Percentiles rank a stretch among this genome's conserved stretches.
phyloP scores from a whole-genome alignment of 2,888 invertebrate genomes.

The Lysandra bellargus region DNA sequence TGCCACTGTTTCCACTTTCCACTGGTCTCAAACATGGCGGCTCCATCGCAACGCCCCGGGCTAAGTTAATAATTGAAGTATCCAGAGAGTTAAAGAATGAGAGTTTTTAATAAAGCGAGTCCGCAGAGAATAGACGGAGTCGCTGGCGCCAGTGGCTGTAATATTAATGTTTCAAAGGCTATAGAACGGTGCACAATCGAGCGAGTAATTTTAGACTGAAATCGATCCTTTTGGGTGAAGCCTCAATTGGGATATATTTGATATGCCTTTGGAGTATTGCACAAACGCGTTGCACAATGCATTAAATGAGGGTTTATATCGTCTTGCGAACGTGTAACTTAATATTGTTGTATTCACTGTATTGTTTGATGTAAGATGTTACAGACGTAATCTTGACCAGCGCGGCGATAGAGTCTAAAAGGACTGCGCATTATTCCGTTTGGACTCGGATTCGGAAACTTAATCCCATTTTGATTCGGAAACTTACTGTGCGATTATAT shows the following conservation, averaged over 20 bases:
- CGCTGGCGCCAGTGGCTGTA: not conserved
- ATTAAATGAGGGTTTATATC: not conserved
- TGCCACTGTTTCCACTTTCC: not conserved
- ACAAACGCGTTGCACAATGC: not conserved
- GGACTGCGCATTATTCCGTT: too few species aligned
- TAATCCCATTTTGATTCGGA: too few species aligned
- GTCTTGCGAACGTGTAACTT: too few species aligned
- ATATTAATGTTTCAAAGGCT: slow-evolving; percentile 19
- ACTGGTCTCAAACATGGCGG: not conserved
- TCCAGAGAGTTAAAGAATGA: slow-evolving; percentile 21
- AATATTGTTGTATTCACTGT: too few species aligned
- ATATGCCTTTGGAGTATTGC: slow-evolving; percentile 8
- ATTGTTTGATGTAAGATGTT: too few species aligned
- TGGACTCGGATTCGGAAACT: too few species aligned
- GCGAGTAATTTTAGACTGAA: slow-evolving; percentile 7
- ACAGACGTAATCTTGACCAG: too few species aligned
- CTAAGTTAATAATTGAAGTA: slow-evolving; percentile 22
- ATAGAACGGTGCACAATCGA: slow-evolving; percentile 9
- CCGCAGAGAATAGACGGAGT: not conserved
- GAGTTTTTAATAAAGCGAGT: slow-evolving; percentile 19
- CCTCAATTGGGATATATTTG: slow-evolving; percentile 1
- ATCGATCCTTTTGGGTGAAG: slow-evolving; percentile 7
- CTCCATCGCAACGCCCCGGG: slow-evolving; percentile 1
- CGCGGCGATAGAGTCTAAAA: too few species aligned
- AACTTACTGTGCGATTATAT: too few species aligned